A percentile compares a stretch with the other conserved stretches of the same genome.
Conservation (phyloP, 2,113 vertebrate genomes). For the Mesoclemmys tuberculata region DNA sequence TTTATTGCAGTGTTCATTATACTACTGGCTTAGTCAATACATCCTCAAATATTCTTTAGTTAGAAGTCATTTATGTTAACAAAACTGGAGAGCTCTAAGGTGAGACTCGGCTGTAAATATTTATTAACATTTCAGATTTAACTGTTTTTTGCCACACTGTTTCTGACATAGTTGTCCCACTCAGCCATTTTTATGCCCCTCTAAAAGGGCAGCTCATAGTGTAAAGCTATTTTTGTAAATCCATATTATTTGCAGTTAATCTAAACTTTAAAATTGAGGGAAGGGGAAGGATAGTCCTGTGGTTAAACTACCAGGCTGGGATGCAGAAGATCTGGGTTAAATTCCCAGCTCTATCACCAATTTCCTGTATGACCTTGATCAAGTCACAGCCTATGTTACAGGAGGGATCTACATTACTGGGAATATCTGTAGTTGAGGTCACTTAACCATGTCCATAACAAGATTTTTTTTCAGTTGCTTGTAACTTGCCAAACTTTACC, state of each 20-base stretch:
- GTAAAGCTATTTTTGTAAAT: neutral
- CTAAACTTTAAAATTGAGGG: neutral
- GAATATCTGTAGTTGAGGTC: neutral
- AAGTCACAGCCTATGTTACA: neutral
- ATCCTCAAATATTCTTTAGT: conserved; percentile 38
- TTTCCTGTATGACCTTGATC: neutral
- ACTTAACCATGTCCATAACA: neutral
- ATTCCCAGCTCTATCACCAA: neutral
- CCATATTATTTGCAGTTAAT: neutral
- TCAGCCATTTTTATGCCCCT: neutral
- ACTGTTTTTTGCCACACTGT: neutral
- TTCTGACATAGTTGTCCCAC: neutral
- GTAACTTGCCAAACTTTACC: neutral
- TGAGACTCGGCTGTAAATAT: conserved; percentile 45
- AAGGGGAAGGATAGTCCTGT: neutral
- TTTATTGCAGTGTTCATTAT: neutral
- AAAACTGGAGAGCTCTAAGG: conserved; percentile 30
- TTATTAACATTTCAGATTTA: conserved; percentile 1
- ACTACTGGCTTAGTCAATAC: neutral
- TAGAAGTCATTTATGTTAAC: conserved; percentile 36
- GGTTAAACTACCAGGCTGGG: neutral
- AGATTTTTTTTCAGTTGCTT: neutral
- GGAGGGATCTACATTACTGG: accelerated
- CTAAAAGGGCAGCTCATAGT: neutral
- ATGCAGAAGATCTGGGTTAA: accelerated